phyloP scores from a whole-genome alignment of 2,797 vertebrate species.

The Acipenser oxyrinchus region DNA sequence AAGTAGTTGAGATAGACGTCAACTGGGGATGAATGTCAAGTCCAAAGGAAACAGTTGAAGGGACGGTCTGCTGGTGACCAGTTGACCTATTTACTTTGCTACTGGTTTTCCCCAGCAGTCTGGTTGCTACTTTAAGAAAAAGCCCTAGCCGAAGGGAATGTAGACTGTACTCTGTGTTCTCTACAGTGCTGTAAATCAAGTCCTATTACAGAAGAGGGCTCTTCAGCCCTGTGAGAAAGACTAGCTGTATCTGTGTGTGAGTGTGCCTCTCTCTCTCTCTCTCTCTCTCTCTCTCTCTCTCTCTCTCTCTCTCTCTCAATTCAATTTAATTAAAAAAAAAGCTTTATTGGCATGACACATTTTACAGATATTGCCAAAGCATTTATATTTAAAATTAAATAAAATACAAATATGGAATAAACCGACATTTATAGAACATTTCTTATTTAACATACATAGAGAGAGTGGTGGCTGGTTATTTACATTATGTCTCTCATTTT shows the following conservation, averaged over 20 bases:
- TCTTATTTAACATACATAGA: too few relatives aligned
- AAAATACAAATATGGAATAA: too few relatives aligned
- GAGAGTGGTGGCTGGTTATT: too few relatives aligned
- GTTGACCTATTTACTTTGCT: background rate
- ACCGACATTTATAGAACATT: too few relatives aligned
- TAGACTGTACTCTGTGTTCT: background rate
- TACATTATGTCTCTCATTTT: too few relatives aligned
- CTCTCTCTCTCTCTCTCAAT: background rate
- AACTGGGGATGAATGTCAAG: background rate
- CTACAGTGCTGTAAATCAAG: background rate
- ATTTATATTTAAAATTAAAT: too few relatives aligned
- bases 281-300: conserved; percentile 1
- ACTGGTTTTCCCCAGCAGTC: background rate
- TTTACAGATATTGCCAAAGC: too few relatives aligned
- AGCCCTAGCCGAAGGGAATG: background rate
- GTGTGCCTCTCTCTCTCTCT: background rate
- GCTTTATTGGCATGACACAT: too few relatives aligned
- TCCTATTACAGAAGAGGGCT: too few relatives aligned
- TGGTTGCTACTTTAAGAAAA: background rate
- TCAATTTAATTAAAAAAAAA: too few relatives aligned
- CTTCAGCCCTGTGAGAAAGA: background rate
- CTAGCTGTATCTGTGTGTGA: too few relatives aligned
- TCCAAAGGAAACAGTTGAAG: background rate
- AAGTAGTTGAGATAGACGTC: background rate
- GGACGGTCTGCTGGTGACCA: background rate